These are phyloP conservation scores for Scleropages formosus DNA, from an alignment of 2,797 vertebrate species.

Conservation along the genomic window DNA sequence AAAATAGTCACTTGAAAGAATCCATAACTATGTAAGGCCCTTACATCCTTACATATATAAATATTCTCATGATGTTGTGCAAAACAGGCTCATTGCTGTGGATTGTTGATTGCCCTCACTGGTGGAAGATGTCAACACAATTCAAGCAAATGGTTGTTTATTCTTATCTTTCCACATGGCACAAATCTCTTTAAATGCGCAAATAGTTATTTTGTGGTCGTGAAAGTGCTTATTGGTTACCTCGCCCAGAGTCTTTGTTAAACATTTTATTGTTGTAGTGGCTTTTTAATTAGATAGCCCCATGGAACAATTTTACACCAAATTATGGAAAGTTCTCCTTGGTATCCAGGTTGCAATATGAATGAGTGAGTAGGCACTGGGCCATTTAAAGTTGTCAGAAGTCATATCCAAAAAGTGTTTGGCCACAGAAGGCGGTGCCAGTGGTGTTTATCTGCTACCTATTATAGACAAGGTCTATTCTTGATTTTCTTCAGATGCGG, in stretches of 20 bases:
- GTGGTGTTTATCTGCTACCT: no score
- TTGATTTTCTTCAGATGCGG: no score
- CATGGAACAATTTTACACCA: background rate
- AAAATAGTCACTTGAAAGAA: background rate
- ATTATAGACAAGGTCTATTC: no score
- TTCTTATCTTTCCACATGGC: background rate
- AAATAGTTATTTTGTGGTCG: background rate
- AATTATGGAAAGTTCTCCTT: background rate
- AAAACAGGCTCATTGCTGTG: background rate
- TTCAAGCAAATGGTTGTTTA: background rate
- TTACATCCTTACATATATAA: background rate
- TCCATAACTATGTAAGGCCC: background rate
- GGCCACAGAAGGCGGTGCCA: no score
- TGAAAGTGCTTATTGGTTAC: background rate
- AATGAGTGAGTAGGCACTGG: background rate
- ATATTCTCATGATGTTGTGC: background rate
- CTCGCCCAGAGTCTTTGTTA: background rate
- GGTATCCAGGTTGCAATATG: background rate
- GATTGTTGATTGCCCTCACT: background rate
- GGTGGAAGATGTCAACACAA: background rate
- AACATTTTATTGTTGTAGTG: background rate
- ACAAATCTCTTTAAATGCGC: background rate
- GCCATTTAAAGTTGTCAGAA: background rate
- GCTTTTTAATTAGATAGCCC: background rate
- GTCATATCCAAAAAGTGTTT: background rate